A percentile compares a stretch with the other conserved stretches of the same genome.
Evolutionary conservation across 23 tunicate species (phyloP).

Genomic region (Ciona savignyi): DNA sequence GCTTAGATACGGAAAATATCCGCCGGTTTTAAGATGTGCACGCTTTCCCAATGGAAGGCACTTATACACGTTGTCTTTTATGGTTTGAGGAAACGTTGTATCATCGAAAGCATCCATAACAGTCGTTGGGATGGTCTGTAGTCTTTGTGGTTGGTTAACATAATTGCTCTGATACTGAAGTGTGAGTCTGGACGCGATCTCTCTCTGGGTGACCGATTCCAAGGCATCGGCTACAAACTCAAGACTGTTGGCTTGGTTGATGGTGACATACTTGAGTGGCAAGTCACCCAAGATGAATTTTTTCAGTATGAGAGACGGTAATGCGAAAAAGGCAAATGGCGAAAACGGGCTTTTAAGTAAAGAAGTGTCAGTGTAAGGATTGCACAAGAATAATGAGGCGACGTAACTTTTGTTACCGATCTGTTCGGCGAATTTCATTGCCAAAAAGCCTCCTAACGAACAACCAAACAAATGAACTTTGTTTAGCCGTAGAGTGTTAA

Average conservation of each 20-base stretch:
- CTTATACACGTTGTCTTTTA: conserved; percentile 40
- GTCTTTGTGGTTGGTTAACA: conserved; percentile 36
- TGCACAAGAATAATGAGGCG: conserved; percentile 61
- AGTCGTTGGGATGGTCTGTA: conserved; percentile 63
- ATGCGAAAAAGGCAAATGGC: conserved; percentile 36
- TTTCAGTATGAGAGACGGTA: conserved; percentile 52
- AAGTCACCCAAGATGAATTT: conserved; percentile 24
- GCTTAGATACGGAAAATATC: conserved; percentile 63
- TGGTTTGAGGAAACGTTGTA: conserved; percentile 18
- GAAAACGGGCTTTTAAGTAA: conserved; percentile 33
- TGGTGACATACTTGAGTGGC: neutral
- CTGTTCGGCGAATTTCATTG: conserved; percentile 60
- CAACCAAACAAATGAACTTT: conserved; percentile 75
- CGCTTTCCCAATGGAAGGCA: conserved; percentile 54
- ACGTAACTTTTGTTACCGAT: conserved; percentile 36
- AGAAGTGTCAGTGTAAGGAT: conserved; percentile 59
- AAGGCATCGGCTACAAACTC: conserved; percentile 60
- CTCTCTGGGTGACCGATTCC: conserved; percentile 26
- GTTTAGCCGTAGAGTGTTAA: conserved; percentile 38
- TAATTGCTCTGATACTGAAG: conserved; percentile 42
- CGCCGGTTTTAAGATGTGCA: conserved; percentile 73
- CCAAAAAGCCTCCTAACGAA: conserved; percentile 66
- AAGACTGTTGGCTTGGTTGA: neutral
- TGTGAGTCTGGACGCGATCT: conserved; percentile 27
- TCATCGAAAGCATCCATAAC: conserved; percentile 65